These are phyloP conservation scores for Trichogramma dendrolimi DNA, from an alignment of 2,888 invertebrate species.

Conservation along the genomic window DNA sequence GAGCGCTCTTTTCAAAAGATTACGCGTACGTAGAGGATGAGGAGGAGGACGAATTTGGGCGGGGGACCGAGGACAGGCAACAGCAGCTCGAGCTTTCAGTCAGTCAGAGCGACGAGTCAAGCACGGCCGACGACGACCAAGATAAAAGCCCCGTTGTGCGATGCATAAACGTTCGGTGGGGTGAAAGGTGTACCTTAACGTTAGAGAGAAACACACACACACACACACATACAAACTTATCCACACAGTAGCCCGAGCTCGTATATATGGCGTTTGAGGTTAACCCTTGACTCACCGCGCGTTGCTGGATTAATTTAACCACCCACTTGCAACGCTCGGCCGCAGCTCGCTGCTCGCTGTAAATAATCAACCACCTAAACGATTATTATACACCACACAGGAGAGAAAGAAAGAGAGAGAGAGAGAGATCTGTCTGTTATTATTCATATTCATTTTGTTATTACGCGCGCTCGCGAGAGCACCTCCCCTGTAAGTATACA, in stretches of 20 bases:
- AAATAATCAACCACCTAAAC: conserved; percentile 7
- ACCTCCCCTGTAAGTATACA: too few relatives aligned
- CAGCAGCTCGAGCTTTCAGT: not conserved
- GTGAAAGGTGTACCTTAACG: too few relatives aligned
- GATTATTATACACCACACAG: not conserved
- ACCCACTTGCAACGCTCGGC: conserved; percentile 16
- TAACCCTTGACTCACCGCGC: conserved; percentile 37
- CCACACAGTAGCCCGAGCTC: conserved; percentile 1
- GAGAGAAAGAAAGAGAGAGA: not conserved
- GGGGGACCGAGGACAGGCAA: not conserved
- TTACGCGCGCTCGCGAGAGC: not conserved
- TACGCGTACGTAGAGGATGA: conserved; percentile 30
- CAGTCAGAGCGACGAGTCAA: not conserved
- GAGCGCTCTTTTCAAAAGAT: conserved; percentile 27
- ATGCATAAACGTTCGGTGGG: not conserved
- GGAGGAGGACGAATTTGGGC: not conserved
- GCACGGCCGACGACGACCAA: conserved; percentile 19
- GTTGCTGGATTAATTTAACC: conserved; percentile 42
- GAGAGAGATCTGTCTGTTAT: not conserved
- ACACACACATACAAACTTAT: conserved; percentile 4
- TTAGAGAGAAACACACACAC: too few relatives aligned
- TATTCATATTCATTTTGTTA: conserved; percentile 10
- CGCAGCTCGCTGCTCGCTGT: not conserved
- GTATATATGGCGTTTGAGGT: conserved; percentile 34
- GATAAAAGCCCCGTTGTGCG: conserved; percentile 29